phyloP scores from a whole-genome alignment of 2,888 invertebrate species.

The Cryptus armator region DNA sequence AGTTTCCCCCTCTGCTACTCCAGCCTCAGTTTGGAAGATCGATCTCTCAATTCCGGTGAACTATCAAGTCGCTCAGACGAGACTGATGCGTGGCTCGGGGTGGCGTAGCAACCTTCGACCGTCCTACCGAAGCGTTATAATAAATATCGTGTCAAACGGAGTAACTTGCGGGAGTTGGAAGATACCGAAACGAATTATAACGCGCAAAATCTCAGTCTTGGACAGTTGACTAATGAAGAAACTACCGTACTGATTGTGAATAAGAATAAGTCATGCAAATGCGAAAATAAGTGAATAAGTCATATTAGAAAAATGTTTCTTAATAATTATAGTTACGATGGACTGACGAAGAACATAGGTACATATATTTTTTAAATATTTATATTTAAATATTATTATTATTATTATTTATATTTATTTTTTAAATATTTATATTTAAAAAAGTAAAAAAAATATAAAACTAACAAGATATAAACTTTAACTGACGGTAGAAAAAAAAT shows the following conservation, averaged over 20 bases:
- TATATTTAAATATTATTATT: too few species aligned
- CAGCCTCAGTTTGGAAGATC: slow-evolving; percentile 51
- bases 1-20: not conserved
- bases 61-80: slow-evolving; percentile 18
- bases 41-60: slow-evolving; percentile 60
- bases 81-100: slow-evolving; percentile 39
- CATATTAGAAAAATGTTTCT: too few species aligned
- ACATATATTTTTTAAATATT: too few species aligned
- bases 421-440: too few species aligned
- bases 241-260: not conserved
- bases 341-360: too few species aligned
- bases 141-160: slow-evolving; percentile 14
- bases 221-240: not conserved
- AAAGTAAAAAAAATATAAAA: too few species aligned
- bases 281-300: too few species aligned
- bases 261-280: not conserved
- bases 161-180: not conserved
- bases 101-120: slow-evolving; percentile 35
- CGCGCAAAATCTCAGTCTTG: not conserved
- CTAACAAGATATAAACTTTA: not conserved
- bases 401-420: too few species aligned
- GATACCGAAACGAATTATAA: not conserved
- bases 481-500: not conserved
- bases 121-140: slow-evolving; percentile 21
- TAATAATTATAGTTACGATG: too few species aligned